Evolutionary conservation across 30 jellyfish, hydroid and myxozoan species (phyloP), one percentile per base, ranked within the genome.

Genomic region (Pelagia noctiluca): DNA sequence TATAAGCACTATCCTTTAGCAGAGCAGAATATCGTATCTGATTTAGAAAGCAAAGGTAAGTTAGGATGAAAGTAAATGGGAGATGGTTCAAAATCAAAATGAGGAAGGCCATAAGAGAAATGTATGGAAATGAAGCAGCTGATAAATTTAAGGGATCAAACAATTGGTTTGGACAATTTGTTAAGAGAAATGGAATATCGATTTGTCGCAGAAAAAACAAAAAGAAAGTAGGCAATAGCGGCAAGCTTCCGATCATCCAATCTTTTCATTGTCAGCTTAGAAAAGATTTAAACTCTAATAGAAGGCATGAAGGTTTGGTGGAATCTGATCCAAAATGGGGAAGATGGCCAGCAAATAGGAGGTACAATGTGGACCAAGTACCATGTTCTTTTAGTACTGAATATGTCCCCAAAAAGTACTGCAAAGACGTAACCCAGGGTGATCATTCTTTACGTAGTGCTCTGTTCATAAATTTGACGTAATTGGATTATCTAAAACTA

Each of bases 341-440:
- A 19, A 22, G 83, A 2, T 71, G 83, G 70, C 35, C 37, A 22
- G 72, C 42, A 3, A 13, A 22, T 22, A 38, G 72, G 46, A 71
- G 83, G 46, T 73, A 26, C 0, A 75, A 80, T 80, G 82, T 63
- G 25, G 90, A 80, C 65, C 83, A 80, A 64, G 90, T 63, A 31
- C 90, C 83, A 4, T 64, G 74, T 24, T 83, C 90, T 2, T 80
- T 80, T 80, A 75, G 63, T 48, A 42, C 65, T 25, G 70, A 80
- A n/a, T n/a, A n/a, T n/a, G n/a, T n/a, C n/a, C 67, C 90, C 63
- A 63, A 30, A 60, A 2, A 31, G 35, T 1, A 76, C 78, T 8
- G n/a, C n/a, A n/a, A n/a, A n/a, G n/a, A n/a, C n/a, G n/a, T n/a
- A n/a, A n/a, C n/a, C n/a, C n/a, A n/a, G n/a, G n/a, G n/a, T n/a